A percentile compares a stretch with the other conserved stretches of the same genome.
phyloP scores from a whole-genome alignment of 1,140 invertebrate genomes.

The Cylas formicarius region DNA sequence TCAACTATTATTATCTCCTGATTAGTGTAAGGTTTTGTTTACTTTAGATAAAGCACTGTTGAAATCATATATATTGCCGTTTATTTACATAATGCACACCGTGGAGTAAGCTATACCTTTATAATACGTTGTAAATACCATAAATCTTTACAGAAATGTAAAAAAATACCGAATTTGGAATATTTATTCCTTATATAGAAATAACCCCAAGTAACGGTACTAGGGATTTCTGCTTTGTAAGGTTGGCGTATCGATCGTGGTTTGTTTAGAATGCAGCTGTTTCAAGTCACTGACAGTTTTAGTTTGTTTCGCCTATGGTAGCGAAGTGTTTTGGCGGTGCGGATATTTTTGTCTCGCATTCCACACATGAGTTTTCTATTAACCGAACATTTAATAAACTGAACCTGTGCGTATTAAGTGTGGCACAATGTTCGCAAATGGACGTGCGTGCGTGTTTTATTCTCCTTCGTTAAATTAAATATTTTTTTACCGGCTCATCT shows the following conservation, averaged over 20 bases:
- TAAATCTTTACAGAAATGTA: too few species aligned
- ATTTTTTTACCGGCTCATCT: constrained; percentile 3
- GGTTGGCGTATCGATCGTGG: constrained; percentile 21
- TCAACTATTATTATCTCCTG: neutral
- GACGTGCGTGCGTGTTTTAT: neutral
- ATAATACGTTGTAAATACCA: too few species aligned
- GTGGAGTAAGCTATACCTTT: too few species aligned
- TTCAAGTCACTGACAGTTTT: constrained; percentile 13
- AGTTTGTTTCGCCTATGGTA: constrained; percentile 13
- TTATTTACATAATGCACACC: constrained; percentile 3
- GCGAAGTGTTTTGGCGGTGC: constrained; percentile 2
- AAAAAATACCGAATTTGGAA: too few species aligned
- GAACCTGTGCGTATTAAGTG: too few species aligned
- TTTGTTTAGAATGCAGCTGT: constrained; percentile 10
- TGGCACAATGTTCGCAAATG: neutral
- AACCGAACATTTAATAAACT: too few species aligned
- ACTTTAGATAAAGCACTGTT: neutral
- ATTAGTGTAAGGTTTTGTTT: neutral
- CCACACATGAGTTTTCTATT: too few species aligned
- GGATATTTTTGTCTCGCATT: too few species aligned
- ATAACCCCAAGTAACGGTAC: constrained; percentile 23
- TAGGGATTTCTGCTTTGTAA: constrained; percentile 21
- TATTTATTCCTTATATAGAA: constrained; percentile 20
- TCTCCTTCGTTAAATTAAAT: neutral
- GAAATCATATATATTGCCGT: constrained; percentile 5